phyloP scores from a whole-genome alignment of 1,140 invertebrate genomes.

The Dryas iulia region DNA sequence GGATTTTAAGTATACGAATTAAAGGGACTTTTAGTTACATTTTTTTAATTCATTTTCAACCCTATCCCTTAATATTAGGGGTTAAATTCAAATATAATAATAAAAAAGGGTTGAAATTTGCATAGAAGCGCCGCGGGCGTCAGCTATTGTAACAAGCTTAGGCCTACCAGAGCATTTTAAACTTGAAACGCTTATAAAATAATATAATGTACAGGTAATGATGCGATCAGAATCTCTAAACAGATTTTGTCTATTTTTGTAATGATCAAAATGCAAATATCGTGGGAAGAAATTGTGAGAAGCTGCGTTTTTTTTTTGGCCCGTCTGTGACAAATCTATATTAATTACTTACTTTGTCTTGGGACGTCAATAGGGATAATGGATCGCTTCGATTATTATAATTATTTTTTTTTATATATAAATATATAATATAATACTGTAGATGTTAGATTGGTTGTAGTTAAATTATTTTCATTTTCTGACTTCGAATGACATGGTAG shows the following conservation, averaged over 20 bases:
- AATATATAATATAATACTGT: too few relatives aligned
- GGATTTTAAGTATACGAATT: background rate
- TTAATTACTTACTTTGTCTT: background rate
- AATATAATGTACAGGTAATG: background rate
- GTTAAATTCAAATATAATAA: background rate
- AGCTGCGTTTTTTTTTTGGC: background rate
- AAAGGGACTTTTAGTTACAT: background rate
- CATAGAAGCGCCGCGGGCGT: background rate
- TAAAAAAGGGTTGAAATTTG: background rate
- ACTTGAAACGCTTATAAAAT: background rate
- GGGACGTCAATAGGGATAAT: background rate
- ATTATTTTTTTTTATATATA: conserved; percentile 31
- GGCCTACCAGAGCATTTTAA: background rate
- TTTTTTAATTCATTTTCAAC: background rate
- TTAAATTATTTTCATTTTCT: too few relatives aligned
- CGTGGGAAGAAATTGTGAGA: background rate
- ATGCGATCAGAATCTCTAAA: background rate
- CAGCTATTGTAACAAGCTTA: background rate
- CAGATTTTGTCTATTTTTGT: background rate
- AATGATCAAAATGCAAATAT: conserved; percentile 1
- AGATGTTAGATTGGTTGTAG: too few relatives aligned
- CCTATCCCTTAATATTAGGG: background rate
- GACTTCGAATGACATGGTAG: too few relatives aligned
- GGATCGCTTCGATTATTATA: conserved; percentile 5
- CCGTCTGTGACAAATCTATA: conserved; percentile 1